Evolutionary conservation across 2,113 vertebrate genomes (phyloP).

Genomic region (Tonatia bakeri): DNA sequence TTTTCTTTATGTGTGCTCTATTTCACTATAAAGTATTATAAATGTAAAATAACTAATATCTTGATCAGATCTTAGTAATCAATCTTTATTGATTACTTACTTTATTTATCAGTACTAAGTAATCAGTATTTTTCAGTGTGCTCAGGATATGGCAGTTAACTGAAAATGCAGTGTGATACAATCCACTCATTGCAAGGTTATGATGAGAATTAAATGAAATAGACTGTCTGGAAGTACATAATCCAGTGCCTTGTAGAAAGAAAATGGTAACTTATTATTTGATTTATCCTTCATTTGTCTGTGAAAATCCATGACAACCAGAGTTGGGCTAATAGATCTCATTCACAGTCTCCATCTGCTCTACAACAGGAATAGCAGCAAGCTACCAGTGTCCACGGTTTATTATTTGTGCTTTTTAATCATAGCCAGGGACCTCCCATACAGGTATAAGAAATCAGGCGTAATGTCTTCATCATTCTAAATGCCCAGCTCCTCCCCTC

Average conservation of each 20-base stretch:
- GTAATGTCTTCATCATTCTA: background rate
- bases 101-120: too few relatives aligned
- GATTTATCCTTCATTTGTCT: background rate
- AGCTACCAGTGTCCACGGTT: rapidly evolving
- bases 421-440: background rate
- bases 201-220: background rate
- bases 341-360: background rate
- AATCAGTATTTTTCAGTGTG: background rate
- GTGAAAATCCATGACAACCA: background rate
- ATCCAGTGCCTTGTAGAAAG: background rate
- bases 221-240: background rate
- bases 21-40: background rate
- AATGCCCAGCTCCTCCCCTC: background rate
- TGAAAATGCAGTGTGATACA: background rate
- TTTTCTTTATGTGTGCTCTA: background rate
- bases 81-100: background rate
- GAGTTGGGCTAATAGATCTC: background rate
- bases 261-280: background rate
- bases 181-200: background rate
- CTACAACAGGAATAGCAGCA: background rate
- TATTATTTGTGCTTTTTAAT: background rate
- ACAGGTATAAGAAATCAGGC: background rate
- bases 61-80: background rate
- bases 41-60: background rate
- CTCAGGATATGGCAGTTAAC: background rate